Percentiles rank a stretch among this genome's conserved stretches.
Evolutionary conservation across 2,113 vertebrate genomes (phyloP).

Genomic region (Albula glossodonta): DNA sequence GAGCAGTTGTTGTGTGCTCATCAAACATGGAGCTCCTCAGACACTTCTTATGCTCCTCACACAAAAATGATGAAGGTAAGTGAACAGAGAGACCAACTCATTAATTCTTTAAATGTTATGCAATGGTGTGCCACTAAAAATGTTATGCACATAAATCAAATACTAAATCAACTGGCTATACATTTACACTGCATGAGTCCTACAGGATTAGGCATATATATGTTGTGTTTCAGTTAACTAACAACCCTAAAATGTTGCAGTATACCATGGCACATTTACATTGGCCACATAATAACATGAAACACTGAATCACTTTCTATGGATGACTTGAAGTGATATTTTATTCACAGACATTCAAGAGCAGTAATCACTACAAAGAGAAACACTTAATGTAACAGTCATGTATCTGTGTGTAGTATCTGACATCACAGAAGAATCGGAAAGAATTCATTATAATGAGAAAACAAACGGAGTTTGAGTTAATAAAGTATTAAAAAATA

Average conservation of each 20-base stretch:
- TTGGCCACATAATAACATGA: not conserved
- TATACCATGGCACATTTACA: not conserved
- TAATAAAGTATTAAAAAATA: not conserved
- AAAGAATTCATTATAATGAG: no score
- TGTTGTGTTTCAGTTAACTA: not conserved
- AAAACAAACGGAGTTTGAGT: no score
- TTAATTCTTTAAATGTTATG: not conserved
- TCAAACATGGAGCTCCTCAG: constrained; percentile 13
- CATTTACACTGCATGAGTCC: not conserved
- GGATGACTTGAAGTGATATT: no score
- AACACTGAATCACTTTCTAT: not conserved
- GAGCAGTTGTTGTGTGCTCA: not conserved
- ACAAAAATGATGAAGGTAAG: not conserved
- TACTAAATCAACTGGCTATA: not conserved
- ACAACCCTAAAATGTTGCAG: not conserved
- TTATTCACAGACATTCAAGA: no score
- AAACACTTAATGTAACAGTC: not conserved
- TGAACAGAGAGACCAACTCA: not conserved
- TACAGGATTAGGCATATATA: not conserved
- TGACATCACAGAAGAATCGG: no score
- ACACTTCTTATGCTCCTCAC: not conserved
- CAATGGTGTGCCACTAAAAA: not conserved
- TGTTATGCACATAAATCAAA: not conserved
- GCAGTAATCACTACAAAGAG: no score
- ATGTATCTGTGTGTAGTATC: not conserved